Evolutionary conservation across 2,888 invertebrate species (phyloP).

Genomic region (Vanessa cardui): DNA sequence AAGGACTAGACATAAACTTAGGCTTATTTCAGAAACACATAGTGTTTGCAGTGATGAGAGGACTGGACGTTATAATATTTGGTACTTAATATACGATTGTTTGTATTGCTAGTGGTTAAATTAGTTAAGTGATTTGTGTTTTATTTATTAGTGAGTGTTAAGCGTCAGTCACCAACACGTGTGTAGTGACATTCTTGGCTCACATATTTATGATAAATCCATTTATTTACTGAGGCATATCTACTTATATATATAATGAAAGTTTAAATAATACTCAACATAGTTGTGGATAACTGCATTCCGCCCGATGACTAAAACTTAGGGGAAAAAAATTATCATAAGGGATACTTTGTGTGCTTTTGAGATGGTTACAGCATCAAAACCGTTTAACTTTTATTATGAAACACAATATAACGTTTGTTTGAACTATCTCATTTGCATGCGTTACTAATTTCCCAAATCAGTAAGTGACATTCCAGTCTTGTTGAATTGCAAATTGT

Average conservation of each 20-base stretch:
- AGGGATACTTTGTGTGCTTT: slow-evolving; percentile 59
- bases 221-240: slow-evolving; percentile 73
- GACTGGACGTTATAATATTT: slow-evolving; percentile 45
- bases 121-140: slow-evolving; percentile 60
- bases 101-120: slow-evolving; percentile 75
- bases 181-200: slow-evolving; percentile 64
- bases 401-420: slow-evolving; percentile 22
- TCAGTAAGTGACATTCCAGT: slow-evolving; percentile 80
- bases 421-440: slow-evolving; percentile 48
- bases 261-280: slow-evolving; percentile 76
- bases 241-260: slow-evolving; percentile 81
- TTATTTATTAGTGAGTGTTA: slow-evolving; percentile 62
- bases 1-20: slow-evolving; percentile 53
- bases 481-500: slow-evolving; percentile 74
- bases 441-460: slow-evolving; percentile 72
- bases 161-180: slow-evolving; percentile 54
- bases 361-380: slow-evolving; percentile 29
- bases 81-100: slow-evolving; percentile 74
- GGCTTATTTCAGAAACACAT: slow-evolving; percentile 60
- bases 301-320: slow-evolving; percentile 83
- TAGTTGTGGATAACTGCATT: slow-evolving; percentile 84
- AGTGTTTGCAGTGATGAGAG: slow-evolving; percentile 64
- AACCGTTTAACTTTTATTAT: slow-evolving; percentile 17
- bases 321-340: slow-evolving; percentile 68
- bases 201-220: slow-evolving; percentile 62